Conservation (phyloP, 2,888 invertebrate genomes). For the Dynastes grantii region DNA sequence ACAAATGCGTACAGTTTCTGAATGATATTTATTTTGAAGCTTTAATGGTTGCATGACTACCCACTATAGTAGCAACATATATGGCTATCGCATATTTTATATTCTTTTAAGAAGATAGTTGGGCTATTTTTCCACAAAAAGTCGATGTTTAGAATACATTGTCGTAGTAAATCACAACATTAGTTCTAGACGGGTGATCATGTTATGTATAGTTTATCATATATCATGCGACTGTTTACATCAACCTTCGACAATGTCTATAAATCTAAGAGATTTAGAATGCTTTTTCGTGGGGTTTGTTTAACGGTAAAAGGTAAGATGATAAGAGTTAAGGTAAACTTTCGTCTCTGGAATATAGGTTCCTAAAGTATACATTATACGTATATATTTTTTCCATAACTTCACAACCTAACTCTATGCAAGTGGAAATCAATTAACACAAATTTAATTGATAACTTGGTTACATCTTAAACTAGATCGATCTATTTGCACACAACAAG, state of each 20-base stretch:
- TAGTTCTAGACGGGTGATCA: conserved; percentile 12
- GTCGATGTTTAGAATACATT: not conserved
- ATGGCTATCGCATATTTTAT: too few species aligned
- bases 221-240: conserved; percentile 29
- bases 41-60: too few species aligned
- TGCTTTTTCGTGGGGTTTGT: conserved; percentile 16
- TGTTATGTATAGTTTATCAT: conserved; percentile 29
- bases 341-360: too few species aligned
- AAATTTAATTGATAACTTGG: too few species aligned
- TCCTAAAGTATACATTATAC: too few species aligned
- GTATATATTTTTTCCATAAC: too few species aligned
- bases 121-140: not conserved
- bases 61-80: too few species aligned
- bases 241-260: conserved; percentile 18
- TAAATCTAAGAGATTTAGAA: conserved; percentile 28
- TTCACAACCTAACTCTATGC: too few species aligned
- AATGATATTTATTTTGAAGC: not conserved
- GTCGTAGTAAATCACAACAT: conserved; percentile 12
- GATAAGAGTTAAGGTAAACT: conserved; percentile 13
- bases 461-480: too few species aligned
- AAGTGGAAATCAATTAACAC: too few species aligned
- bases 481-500: too few species aligned
- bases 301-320: conserved; percentile 1
- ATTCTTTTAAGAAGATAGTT: too few species aligned
- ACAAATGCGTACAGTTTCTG: not conserved